Percentiles rank a stretch among this genome's conserved stretches.
Evolutionary conservation across 1,140 invertebrate genomes (phyloP).

Genomic region (Acromyrmex charruanus): DNA sequence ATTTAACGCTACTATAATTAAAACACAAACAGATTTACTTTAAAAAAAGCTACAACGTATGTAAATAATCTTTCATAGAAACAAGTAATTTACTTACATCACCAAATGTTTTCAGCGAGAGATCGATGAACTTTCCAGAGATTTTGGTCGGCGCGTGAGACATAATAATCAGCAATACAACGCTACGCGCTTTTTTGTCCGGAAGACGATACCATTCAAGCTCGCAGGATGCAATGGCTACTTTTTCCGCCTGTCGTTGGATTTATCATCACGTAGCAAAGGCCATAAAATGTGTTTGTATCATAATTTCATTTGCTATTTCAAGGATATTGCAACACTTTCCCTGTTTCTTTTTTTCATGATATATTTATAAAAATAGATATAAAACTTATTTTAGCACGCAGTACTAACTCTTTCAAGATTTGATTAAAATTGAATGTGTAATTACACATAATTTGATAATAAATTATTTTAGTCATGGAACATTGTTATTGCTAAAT

Average conservation of each 20-base stretch:
- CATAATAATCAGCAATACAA: slow-evolving; percentile 73
- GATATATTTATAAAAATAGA: background rate
- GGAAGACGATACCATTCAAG: slow-evolving; percentile 74
- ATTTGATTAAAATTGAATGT: background rate
- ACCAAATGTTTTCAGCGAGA: slow-evolving; percentile 73
- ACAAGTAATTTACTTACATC: slow-evolving; percentile 61
- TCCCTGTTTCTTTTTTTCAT: slow-evolving; percentile 4
- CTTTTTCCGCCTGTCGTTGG: slow-evolving; percentile 63
- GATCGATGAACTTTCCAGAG: slow-evolving; percentile 68
- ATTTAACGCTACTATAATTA: background rate
- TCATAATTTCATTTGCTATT: slow-evolving; percentile 63
- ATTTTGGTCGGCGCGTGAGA: slow-evolving; percentile 67
- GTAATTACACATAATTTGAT: background rate
- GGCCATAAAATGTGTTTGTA: background rate
- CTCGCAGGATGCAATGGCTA: slow-evolving; percentile 65
- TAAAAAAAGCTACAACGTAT: background rate
- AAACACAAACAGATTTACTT: too few relatives aligned
- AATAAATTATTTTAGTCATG: background rate
- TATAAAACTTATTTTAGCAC: slow-evolving; percentile 3
- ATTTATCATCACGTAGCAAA: slow-evolving; percentile 19
- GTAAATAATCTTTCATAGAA: background rate
- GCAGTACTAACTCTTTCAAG: background rate
- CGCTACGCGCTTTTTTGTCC: slow-evolving; percentile 48
- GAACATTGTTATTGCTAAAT: background rate
- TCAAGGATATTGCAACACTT: slow-evolving; percentile 47